These are phyloP conservation scores for Ceratosolen solmsi DNA, from an alignment of 1,140 invertebrate genomes.

Conservation along the genomic window DNA sequence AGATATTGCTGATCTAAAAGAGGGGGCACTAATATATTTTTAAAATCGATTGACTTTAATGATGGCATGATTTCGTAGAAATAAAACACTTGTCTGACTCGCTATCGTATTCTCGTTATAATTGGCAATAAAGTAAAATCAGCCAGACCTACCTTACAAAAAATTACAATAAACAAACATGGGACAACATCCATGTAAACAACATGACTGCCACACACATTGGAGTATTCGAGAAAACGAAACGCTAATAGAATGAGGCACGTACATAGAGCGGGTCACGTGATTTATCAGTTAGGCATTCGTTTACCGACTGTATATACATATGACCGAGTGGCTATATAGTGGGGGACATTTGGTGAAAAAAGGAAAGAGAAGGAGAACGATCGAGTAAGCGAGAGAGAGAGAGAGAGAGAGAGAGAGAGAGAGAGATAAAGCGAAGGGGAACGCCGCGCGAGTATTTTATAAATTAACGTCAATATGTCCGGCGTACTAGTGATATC, in stretches of 20 bases:
- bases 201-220: not conserved
- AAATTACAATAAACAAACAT: not conserved
- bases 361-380: constrained; percentile 10
- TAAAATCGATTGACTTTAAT: too few species aligned
- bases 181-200: constrained; percentile 3
- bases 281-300: constrained; percentile 42
- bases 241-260: constrained; percentile 23
- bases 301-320: constrained; percentile 11
- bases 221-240: constrained; percentile 9
- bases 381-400: not conserved
- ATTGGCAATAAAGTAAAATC: not conserved
- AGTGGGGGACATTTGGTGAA: constrained; percentile 46
- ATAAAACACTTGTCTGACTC: not conserved
- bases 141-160: not conserved
- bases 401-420: constrained; percentile 29
- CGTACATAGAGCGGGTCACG: not conserved
- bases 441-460: constrained; percentile 65
- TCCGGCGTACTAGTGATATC: constrained; percentile 61
- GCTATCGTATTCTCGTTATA: not conserved
- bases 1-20: too few species aligned
- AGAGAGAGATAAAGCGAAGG: constrained; percentile 44
- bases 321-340: not conserved
- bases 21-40: too few species aligned
- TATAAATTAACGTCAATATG: constrained; percentile 71
- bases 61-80: too few species aligned